Base-by-base conservation (phyloP, 2,888 invertebrate genomes). In the Drosophila ezoana region DNA sequence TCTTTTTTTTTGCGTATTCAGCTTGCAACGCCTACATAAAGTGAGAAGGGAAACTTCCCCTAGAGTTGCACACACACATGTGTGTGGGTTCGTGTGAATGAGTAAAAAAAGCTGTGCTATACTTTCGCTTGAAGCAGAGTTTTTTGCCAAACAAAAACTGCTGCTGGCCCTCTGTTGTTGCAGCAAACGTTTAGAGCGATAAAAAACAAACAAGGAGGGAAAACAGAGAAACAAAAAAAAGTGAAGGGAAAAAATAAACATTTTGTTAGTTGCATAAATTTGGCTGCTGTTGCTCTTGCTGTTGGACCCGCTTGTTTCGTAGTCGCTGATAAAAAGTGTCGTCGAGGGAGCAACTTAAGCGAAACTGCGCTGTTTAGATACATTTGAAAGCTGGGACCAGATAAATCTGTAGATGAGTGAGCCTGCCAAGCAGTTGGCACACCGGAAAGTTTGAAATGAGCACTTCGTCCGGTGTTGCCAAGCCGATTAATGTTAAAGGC, bases 201-300 rank as follows among this genome's bases (percentile, higher is more conserved):
- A 76, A 87, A 84, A 84, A 82, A 72, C 62, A 28, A 41, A 70
- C 67, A 61, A 67, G 54, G 66, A 65, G 54, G 32, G 20, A 54
- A 37, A 61, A 40, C 14, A 14, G 38, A 14, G 16, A 52, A 23
- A 53, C 11, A 52, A 44, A 43, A 52, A 43, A 44, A 2, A 37
- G 33, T 37, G 59, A 28, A 14, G 44, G 57, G 18, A 57, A 60
- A 49, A 63, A 64, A 64, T 47, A 69, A 79, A 80, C 72, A 87
- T 84, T 81, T 84, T 78, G 80, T 78, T 84, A 75, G 84, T 85
- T 87, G 83, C 84, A 83, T 84, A 84, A 87, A 84, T 84, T 84
- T 79, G 52, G 66, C 54, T 65, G 41, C 23, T 54, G 48, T 54
- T 44, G 49, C 47, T 47, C 40, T 54, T 62, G 56, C 45, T 52